Conservation (phyloP, 1,140 invertebrate genomes). For the Bombus breviceps region DNA sequence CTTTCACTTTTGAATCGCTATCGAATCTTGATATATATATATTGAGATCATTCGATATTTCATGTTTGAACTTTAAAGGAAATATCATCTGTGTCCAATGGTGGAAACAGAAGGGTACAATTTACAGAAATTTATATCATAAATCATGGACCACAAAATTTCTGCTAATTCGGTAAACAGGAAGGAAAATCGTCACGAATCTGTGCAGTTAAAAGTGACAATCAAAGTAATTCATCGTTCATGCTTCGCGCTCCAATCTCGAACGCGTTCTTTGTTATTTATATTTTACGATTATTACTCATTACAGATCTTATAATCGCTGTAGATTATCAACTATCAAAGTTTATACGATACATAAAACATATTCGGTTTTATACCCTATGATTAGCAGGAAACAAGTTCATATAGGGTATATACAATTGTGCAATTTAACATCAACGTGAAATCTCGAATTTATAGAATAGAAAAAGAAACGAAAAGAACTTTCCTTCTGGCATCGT, state of each 20-base stretch:
- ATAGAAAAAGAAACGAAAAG: slow-evolving; percentile 1
- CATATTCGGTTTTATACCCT: slow-evolving; percentile 41
- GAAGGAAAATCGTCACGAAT: slow-evolving; percentile 11
- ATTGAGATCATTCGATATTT: slow-evolving; percentile 41
- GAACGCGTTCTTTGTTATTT: slow-evolving; percentile 26
- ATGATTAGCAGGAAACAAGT: slow-evolving; percentile 38
- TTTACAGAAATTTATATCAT: background rate
- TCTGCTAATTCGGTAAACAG: slow-evolving; percentile 13
- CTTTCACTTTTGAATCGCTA: background rate
- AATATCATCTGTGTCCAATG: background rate
- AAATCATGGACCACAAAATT: background rate
- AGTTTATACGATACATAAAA: slow-evolving; percentile 51
- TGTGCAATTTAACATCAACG: slow-evolving; percentile 53
- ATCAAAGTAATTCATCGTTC: slow-evolving; percentile 37
- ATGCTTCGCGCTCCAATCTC: slow-evolving; percentile 4
- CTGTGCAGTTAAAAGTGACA: slow-evolving; percentile 50
- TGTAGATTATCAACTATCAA: slow-evolving; percentile 51
- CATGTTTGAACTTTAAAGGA: background rate
- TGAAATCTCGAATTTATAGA: slow-evolving; percentile 42
- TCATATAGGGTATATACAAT: slow-evolving; percentile 33
- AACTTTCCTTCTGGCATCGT: slow-evolving; percentile 26
- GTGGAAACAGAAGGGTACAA: background rate
- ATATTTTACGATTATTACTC: slow-evolving; percentile 55
- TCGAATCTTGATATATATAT: background rate
- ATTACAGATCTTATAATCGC: slow-evolving; percentile 48